phyloP scores from a whole-genome alignment of 2,113 vertebrate genomes.

The Erythrocercus mccallii region DNA sequence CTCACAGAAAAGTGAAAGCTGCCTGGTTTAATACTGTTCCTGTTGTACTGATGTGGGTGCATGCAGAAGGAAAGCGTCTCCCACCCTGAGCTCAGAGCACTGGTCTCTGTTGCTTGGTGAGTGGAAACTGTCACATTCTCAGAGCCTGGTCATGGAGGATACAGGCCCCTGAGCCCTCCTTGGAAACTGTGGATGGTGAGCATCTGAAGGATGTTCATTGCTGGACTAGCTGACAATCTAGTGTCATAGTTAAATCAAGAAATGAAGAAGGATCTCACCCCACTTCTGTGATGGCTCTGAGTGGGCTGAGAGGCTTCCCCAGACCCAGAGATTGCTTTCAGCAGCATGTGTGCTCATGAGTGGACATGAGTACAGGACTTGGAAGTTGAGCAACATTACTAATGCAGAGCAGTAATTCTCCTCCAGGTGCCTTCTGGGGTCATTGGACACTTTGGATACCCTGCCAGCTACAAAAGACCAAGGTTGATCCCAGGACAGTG shows the following conservation, averaged over 20 bases:
- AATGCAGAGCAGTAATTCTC: not conserved
- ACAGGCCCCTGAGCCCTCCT: not conserved
- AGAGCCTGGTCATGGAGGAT: not conserved
- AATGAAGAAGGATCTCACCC: not conserved
- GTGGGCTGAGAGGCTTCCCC: not conserved
- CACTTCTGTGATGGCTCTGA: not conserved
- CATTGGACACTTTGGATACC: not conserved
- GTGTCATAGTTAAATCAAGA: not conserved
- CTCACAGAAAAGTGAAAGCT: not conserved
- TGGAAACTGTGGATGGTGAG: not conserved
- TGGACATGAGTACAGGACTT: not conserved
- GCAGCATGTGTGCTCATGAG: not conserved
- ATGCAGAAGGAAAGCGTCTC: not conserved
- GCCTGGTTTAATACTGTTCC: not conserved
- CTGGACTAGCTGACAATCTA: not conserved
- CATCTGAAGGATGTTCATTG: not conserved
- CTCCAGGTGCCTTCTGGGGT: not conserved
- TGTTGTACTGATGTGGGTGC: not conserved
- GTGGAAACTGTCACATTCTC: not conserved
- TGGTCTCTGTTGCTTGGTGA: not conserved
- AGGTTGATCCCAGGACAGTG: not conserved
- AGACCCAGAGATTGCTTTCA: not conserved
- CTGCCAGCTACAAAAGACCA: not conserved
- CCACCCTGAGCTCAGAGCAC: not conserved
- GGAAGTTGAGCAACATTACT: not conserved